Percentiles rank a stretch among this genome's conserved stretches.
Evolutionary conservation across 1,140 invertebrate species (phyloP).

Genomic region (Himalopsyche phryganea): DNA sequence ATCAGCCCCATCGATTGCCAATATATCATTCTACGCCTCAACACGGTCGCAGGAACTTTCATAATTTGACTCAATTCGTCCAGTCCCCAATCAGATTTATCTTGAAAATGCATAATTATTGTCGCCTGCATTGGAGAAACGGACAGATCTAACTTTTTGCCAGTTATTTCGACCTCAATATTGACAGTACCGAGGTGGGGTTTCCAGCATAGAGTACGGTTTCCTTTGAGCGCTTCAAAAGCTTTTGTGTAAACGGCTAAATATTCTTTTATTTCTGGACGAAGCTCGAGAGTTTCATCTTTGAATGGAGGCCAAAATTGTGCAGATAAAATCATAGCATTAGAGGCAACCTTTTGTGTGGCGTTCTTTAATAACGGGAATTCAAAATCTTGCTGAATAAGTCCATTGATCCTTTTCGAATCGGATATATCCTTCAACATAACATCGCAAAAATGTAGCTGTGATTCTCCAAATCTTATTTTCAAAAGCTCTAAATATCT

Average conservation of each 20-base stretch:
- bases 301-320: slow-evolving; percentile 98
- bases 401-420: slow-evolving; percentile 82
- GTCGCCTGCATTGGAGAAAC: slow-evolving; percentile 92
- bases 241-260: slow-evolving; percentile 85
- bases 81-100: slow-evolving; percentile 78
- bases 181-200: slow-evolving; percentile 88
- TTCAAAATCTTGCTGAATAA: slow-evolving; percentile 67
- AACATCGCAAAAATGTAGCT: slow-evolving; percentile 96
- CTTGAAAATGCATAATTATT: slow-evolving; percentile 92
- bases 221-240: slow-evolving; percentile 92
- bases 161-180: slow-evolving; percentile 86
- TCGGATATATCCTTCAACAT: slow-evolving; percentile 97
- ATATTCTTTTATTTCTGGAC: slow-evolving; percentile 73
- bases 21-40: slow-evolving; percentile 82
- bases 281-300: slow-evolving; percentile 88
- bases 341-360: slow-evolving; percentile 60
- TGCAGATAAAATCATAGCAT: slow-evolving; percentile 89
- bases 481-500: slow-evolving; percentile 94
- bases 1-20: slow-evolving; percentile 89
- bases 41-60: slow-evolving; percentile 76
- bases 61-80: slow-evolving; percentile 81
- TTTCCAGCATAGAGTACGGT: slow-evolving; percentile 91
- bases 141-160: slow-evolving; percentile 74
- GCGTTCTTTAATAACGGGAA: slow-evolving; percentile 53
- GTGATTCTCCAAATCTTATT: slow-evolving; percentile 91